Percentiles rank a stretch among this genome's conserved stretches.
Evolutionary conservation across 2,888 invertebrate genomes (phyloP).

Genomic region (Hemistola chrysoprasaria): DNA sequence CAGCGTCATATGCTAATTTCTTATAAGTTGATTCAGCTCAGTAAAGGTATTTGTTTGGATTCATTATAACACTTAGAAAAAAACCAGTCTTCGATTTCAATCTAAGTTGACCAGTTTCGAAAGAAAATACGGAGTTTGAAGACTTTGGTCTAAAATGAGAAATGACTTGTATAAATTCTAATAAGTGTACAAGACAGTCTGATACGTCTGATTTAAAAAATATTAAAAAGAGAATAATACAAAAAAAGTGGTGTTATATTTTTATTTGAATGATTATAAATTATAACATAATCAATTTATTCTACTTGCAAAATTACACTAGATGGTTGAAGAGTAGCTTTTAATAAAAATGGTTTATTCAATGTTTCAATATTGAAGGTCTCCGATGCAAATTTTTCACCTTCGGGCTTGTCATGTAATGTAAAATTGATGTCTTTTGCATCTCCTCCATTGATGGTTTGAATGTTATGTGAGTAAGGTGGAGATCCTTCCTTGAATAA

Average conservation of each 20-base stretch:
- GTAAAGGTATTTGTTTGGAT: too few relatives aligned
- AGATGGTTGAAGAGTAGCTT: conserved; percentile 67
- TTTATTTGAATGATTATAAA: background rate
- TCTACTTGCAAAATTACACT: conserved; percentile 65
- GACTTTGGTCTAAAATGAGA: too few relatives aligned
- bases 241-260: background rate
- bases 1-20: too few relatives aligned
- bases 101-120: too few relatives aligned
- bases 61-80: too few relatives aligned
- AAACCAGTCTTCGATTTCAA: too few relatives aligned
- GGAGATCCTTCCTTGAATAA: conserved; percentile 72
- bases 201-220: too few relatives aligned
- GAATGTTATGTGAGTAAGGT: conserved; percentile 60
- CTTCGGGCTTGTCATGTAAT: conserved; percentile 62
- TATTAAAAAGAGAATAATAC: too few relatives aligned
- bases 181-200: too few relatives aligned
- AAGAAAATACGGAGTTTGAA: too few relatives aligned
- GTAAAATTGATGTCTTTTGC: conserved; percentile 64
- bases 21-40: too few relatives aligned
- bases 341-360: conserved; percentile 66
- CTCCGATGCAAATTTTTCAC: conserved; percentile 64
- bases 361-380: conserved; percentile 67
- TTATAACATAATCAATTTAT: conserved; percentile 11
- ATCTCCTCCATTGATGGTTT: conserved; percentile 58
- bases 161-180: too few relatives aligned